These are phyloP conservation scores for Aphrocallistes beatrix DNA, from an alignment of 37 sponge, comb jelly and placozoan genomes.

Conservation along the genomic window DNA sequence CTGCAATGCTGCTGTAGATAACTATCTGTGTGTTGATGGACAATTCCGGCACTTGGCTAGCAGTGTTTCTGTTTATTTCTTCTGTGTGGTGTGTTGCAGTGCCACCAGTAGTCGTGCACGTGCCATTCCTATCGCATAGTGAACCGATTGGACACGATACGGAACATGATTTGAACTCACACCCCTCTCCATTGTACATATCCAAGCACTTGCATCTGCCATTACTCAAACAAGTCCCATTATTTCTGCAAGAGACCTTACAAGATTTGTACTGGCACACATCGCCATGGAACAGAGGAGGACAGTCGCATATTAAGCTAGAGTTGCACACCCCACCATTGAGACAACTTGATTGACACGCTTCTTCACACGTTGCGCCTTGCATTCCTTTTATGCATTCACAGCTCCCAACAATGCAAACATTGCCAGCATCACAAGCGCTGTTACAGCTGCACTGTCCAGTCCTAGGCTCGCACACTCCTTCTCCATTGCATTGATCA, in stretches of 20 bases:
- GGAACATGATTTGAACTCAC: background rate
- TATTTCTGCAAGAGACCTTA: background rate
- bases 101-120: no score
- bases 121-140: background rate
- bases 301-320: background rate
- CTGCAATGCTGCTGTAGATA: no score
- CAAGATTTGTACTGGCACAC: background rate
- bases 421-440: background rate
- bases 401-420: background rate
- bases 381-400: no score
- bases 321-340: background rate
- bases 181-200: background rate
- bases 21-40: no score
- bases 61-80: no score
- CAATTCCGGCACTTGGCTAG: no score
- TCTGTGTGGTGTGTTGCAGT: no score
- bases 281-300: background rate
- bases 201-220: background rate
- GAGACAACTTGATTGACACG: background rate
- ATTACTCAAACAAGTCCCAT: background rate
- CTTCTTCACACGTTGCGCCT: background rate
- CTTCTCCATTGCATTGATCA: background rate
- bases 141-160: background rate
- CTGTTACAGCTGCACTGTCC: background rate
- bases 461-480: background rate